phyloP scores from a whole-genome alignment of 2,888 invertebrate genomes.

The Drosophila hamatofila region DNA sequence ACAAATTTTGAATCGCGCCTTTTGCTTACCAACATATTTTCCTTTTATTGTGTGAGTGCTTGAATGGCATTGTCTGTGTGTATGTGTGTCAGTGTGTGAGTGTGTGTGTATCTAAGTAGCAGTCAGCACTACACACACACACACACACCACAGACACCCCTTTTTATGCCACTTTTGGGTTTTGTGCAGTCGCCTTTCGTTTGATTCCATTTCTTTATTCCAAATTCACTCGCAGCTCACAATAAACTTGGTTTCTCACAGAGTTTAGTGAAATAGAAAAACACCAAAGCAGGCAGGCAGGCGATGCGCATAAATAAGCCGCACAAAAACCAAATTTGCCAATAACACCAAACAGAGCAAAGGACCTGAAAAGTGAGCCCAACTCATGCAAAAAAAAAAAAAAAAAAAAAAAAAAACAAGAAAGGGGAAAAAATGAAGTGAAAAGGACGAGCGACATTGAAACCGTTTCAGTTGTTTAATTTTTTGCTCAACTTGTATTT shows the following conservation, averaged over 20 bases:
- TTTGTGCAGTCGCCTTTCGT: slow-evolving; percentile 49
- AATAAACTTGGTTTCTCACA: slow-evolving; percentile 60
- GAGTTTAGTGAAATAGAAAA: slow-evolving; percentile 68
- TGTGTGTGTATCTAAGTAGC: not conserved
- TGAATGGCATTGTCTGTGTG: slow-evolving; percentile 14
- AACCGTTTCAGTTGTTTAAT: slow-evolving; percentile 63
- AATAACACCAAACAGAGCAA: slow-evolving; percentile 52
- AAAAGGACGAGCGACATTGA: slow-evolving; percentile 35
- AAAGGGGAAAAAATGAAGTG: slow-evolving; percentile 1
- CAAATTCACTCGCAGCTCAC: slow-evolving; percentile 28
- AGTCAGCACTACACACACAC: not conserved
- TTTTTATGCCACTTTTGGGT: slow-evolving; percentile 30
- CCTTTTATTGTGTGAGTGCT: slow-evolving; percentile 43
- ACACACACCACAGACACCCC: not conserved
- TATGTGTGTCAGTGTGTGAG: not conserved
- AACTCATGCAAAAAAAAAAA: not conserved
- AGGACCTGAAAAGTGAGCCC: slow-evolving; percentile 42
- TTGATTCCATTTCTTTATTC: slow-evolving; percentile 42
- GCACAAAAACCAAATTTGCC: slow-evolving; percentile 66
- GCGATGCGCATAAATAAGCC: slow-evolving; percentile 68
- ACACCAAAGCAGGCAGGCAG: slow-evolving; percentile 47
- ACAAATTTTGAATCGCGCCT: slow-evolving; percentile 48
- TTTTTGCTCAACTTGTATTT: slow-evolving; percentile 32
- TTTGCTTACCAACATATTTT: slow-evolving; percentile 61
- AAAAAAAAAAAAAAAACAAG: not conserved